Evolutionary conservation across 2,797 vertebrate genomes (phyloP), one percentile per base, ranked within the genome.

Genomic region (Carapus acus): DNA sequence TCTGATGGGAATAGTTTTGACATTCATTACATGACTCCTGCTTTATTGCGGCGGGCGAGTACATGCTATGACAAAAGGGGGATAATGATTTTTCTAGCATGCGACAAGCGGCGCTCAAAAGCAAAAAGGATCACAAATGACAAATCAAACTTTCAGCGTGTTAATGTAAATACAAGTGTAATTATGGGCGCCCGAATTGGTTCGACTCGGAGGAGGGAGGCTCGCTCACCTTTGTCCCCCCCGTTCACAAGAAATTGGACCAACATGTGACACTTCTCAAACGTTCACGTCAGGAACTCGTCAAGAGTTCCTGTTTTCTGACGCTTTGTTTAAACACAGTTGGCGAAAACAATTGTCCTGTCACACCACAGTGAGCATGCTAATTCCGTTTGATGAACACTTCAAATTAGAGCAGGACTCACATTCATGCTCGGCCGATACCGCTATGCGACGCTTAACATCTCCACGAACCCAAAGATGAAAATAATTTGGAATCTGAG

Each of bases 1-100:
- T 86, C 79, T 87, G 80, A 83, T 84, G 83, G 84, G 79, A 88
- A 83, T 80, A 83, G 74, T 83, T 89, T 82, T 86, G 87, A 88
- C 86, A 86, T 84, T 86, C 81, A 83, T 86, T 88, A 88, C 88
- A 86, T 61, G 78, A 82, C 70, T 81, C 79, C 68, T 74, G 79
- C 81, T 86, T 88, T 87, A 86, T 87, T 87, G 83, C 86, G 80
- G 73, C 75, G 68, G 74, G 80, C 81, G 65, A 62, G 74, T 75
- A 87, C 83, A 86, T 81, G 76, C 75, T 76, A 73, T 79, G 79
- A 87, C 82, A 85, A 88, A n/a, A 87, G 58, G 71, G 49, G 54
- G 47, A 73, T 78, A 84, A 86, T 88, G 67, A 83, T 81, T 86
- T 85, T n/a, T 50, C 50, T 23, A 68, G 69, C 68, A 69, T 4